Percentiles rank a stretch among this genome's conserved stretches.
These are phyloP conservation scores for Tinamus guttatus DNA, from an alignment of 2,113 vertebrate genomes.

Conservation along the genomic window DNA sequence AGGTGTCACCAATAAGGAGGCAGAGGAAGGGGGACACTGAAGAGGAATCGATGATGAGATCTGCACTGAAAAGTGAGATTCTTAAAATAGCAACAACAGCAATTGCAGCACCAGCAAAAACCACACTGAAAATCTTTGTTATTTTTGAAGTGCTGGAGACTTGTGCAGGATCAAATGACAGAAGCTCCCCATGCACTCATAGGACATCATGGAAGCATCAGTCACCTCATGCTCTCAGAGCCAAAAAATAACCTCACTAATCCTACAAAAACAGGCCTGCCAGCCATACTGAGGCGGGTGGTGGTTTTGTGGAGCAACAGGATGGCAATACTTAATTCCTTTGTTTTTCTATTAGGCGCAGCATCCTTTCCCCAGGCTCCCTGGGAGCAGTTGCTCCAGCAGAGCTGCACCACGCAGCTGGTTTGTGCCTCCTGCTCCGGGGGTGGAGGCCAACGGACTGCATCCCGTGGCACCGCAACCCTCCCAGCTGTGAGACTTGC, in stretches of 20 bases:
- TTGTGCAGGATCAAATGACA: not conserved
- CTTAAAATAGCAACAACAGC: not conserved
- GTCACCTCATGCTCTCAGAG: not conserved
- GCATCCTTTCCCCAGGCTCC: not conserved
- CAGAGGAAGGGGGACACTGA: not conserved
- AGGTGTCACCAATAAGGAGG: not conserved
- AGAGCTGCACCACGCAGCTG: not conserved
- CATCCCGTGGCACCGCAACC: not conserved
- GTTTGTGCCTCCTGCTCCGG: not conserved
- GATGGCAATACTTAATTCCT: not conserved
- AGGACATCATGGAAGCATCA: accelerated
- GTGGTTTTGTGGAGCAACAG: not conserved
- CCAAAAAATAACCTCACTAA: not conserved
- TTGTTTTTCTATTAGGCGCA: not conserved
- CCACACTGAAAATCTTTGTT: not conserved
- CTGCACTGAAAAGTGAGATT: not conserved
- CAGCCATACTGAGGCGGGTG: not conserved
- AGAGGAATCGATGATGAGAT: not conserved
- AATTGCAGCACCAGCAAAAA: not conserved
- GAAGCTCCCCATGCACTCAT: not conserved
- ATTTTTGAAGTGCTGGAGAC: not conserved
- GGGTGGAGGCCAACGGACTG: not conserved
- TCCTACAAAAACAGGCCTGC: not conserved
- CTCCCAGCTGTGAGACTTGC: not conserved
- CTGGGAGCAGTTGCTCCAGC: accelerated